These are phyloP conservation scores for Vidua chalybeata DNA, from an alignment of 2,113 vertebrate genomes.

Conservation along the genomic window DNA sequence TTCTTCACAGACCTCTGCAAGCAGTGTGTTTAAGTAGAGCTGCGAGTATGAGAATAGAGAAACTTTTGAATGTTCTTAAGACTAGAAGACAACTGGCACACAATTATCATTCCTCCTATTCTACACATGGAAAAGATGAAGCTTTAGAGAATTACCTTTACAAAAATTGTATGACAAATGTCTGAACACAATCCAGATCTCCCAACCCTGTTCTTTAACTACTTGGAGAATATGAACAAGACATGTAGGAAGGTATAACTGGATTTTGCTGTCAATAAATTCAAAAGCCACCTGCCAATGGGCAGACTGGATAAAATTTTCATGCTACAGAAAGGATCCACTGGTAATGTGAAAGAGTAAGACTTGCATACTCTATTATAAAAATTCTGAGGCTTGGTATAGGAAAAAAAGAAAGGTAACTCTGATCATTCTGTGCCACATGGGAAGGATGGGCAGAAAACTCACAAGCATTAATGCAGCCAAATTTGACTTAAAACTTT, in stretches of 20 bases:
- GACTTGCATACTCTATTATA: not conserved
- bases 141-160: slow-evolving; percentile 25
- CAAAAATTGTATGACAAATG: slow-evolving; percentile 20
- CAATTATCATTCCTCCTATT: slow-evolving; percentile 36
- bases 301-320: not conserved
- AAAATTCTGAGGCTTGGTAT: not conserved
- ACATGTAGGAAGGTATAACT: not conserved
- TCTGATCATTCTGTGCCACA: not conserved
- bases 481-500: not conserved
- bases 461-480: not conserved
- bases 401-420: not conserved
- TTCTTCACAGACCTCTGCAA: slow-evolving; percentile 27
- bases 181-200: slow-evolving; percentile 21
- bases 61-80: slow-evolving; percentile 41
- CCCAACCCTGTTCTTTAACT: not conserved
- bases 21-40: not conserved
- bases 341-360: not conserved
- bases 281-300: not conserved
- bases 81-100: slow-evolving; percentile 48
- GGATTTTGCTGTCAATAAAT: not conserved
- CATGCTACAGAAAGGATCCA: not conserved
- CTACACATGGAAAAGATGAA: slow-evolving; percentile 27
- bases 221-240: not conserved
- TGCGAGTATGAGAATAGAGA: not conserved
- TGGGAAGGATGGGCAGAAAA: not conserved